These are phyloP conservation scores for Sus scrofa DNA, from an alignment of 2,113 vertebrate species.

Conservation along the genomic window T2T-Sscrofa CM000820.6:133581501-133582000, in stretches of 20 bases:
- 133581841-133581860: neutral
- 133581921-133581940: constrained; percentile 6
- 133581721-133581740: neutral
- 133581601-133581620: neutral
- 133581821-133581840: neutral
- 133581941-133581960: constrained; percentile 55
- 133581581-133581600: neutral
- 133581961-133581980: constrained; percentile 74
- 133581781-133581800: neutral
- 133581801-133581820: neutral
- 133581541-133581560: neutral
- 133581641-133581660: neutral
- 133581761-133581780: neutral
- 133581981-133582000: constrained; percentile 54
- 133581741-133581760: neutral
- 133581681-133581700: neutral
- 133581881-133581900: neutral
- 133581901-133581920: constrained; percentile 40
- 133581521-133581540: neutral
- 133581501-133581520: constrained; percentile 58
- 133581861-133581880: constrained; percentile 5
- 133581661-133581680: neutral
- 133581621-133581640: constrained; percentile 20
- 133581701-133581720: neutral
- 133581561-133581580: rapidly evolving